These are phyloP conservation scores for Limonius californicus DNA, from an alignment of 1,140 invertebrate genomes.

Conservation along the genomic window DNA sequence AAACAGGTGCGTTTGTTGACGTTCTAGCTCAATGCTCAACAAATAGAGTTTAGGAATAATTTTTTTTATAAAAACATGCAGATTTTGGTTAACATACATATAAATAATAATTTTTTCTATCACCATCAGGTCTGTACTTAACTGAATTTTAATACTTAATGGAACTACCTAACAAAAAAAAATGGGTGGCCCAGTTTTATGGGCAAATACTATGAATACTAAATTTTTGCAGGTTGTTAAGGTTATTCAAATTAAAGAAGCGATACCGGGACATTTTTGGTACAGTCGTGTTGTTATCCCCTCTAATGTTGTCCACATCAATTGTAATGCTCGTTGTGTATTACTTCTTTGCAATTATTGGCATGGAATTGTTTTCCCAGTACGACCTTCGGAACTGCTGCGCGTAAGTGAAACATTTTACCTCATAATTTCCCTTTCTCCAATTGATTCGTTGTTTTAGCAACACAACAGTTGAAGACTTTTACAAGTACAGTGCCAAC, in stretches of 20 bases:
- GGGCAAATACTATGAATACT: too few species aligned
- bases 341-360: conserved; percentile 88
- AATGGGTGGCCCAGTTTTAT: too few species aligned
- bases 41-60: too few species aligned
- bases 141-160: too few species aligned
- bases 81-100: too few species aligned
- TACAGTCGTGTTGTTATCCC: conserved; percentile 77
- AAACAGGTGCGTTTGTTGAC: too few species aligned
- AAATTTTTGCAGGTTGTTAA: conserved; percentile 52
- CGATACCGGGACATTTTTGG: conserved; percentile 86
- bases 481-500: conserved; percentile 68
- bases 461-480: conserved; percentile 80
- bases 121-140: too few species aligned
- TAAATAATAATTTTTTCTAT: too few species aligned
- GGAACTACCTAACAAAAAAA: too few species aligned
- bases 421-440: background rate
- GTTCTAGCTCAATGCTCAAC: too few species aligned
- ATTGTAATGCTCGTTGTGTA: conserved; percentile 84
- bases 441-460: conserved; percentile 46
- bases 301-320: conserved; percentile 71
- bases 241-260: conserved; percentile 79
- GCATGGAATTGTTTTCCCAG: conserved; percentile 82
- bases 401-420: conserved; percentile 58
- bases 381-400: conserved; percentile 80
- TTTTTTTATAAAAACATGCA: too few species aligned